phyloP scores from a whole-genome alignment of 2,888 invertebrate genomes.

The Abrostola triplasia region DNA sequence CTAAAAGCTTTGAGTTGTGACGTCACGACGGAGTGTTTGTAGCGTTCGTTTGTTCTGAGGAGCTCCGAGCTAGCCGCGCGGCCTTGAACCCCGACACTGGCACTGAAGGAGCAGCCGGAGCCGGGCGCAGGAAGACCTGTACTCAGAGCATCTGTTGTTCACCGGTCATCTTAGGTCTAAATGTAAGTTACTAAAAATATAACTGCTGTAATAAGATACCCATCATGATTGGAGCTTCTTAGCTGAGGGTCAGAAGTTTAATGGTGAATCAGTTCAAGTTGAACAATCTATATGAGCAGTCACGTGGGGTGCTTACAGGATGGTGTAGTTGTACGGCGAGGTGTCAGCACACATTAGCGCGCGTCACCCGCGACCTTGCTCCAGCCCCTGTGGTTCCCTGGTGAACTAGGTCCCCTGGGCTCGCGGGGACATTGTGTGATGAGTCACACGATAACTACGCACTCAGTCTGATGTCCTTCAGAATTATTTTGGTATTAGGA shows the following conservation, averaged over 20 bases:
- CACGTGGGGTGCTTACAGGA: slow-evolving; percentile 15
- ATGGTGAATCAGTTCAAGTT: no score
- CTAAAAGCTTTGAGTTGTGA: slow-evolving; percentile 43
- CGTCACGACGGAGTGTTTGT: slow-evolving; percentile 14
- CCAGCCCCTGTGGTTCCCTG: slow-evolving; percentile 7
- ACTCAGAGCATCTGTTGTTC: no score
- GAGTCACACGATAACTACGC: background rate
- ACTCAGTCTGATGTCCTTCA: no score
- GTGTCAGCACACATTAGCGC: slow-evolving; percentile 23
- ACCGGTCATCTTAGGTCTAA: no score
- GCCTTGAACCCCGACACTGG: slow-evolving; percentile 35
- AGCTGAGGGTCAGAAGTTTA: no score
- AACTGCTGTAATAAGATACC: no score
- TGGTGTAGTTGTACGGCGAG: slow-evolving; percentile 21
- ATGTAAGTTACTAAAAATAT: no score
- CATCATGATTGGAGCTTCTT: no score
- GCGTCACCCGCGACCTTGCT: slow-evolving; percentile 20
- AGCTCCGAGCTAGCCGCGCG: slow-evolving; percentile 6
- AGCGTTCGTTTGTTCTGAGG: slow-evolving; percentile 24
- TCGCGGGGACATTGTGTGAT: background rate
- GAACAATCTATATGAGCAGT: background rate
- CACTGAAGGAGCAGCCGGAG: background rate
- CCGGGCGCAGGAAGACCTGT: no score
- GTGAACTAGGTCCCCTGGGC: slow-evolving; percentile 3
- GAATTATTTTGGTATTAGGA: no score